Evolutionary conservation across 2,113 vertebrate genomes (phyloP).

Genomic region (Crotalus tigris): DNA sequence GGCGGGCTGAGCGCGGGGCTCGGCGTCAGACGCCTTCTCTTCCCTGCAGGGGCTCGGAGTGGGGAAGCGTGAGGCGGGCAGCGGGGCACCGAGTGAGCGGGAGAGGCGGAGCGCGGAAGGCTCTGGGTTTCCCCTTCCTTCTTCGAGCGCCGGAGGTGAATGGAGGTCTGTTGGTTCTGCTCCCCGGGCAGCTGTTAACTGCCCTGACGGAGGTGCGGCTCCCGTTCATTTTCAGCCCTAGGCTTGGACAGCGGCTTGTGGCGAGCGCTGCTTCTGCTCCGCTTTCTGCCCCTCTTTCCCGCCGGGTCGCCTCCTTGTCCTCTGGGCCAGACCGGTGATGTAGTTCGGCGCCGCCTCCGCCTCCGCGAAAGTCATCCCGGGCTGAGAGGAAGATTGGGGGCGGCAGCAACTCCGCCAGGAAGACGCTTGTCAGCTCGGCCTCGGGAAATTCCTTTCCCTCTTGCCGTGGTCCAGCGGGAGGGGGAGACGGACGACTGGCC

Average conservation of each 20-base stretch:
- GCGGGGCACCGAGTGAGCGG: background rate
- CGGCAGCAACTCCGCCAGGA: constrained; percentile 14
- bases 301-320: background rate
- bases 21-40: background rate
- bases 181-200: background rate
- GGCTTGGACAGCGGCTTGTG: background rate
- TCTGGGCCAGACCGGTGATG: background rate
- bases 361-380: background rate
- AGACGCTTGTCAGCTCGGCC: constrained; percentile 4
- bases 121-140: background rate
- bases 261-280: background rate
- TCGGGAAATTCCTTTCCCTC: background rate
- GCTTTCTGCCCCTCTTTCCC: no score
- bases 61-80: background rate
- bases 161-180: background rate
- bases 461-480: background rate
- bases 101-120: background rate
- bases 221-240: background rate
- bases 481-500: background rate
- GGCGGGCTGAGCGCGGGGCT: no score
- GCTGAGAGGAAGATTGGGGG: constrained; percentile 11
- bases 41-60: background rate
- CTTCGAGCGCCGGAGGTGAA: background rate
- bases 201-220: background rate
- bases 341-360: background rate